A percentile compares a stretch with the other conserved stretches of the same genome.
phyloP scores from a whole-genome alignment of 2,113 vertebrate species.

The Eptatretus burgeri region DNA sequence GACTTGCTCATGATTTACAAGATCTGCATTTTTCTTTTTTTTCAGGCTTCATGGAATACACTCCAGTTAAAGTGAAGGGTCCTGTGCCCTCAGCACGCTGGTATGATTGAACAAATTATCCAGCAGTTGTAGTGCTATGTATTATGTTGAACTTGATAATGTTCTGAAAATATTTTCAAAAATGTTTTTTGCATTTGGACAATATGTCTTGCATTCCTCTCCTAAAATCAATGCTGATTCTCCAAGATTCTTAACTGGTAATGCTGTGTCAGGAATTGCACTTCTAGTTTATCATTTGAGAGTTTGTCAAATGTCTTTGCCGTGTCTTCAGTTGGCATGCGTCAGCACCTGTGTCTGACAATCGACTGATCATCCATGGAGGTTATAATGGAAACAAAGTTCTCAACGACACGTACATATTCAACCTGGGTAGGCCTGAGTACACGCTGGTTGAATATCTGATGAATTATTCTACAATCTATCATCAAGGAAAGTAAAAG shows the following conservation, averaged over 20 bases:
- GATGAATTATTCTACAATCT: background rate
- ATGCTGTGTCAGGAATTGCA: background rate
- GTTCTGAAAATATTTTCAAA: too few relatives aligned
- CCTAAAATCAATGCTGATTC: too few relatives aligned
- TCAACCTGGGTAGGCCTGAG: conserved; percentile 23
- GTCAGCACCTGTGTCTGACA: conserved; percentile 28
- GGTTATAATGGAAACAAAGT: conserved; percentile 34
- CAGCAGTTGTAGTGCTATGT: background rate
- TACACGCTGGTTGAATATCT: conserved; percentile 7
- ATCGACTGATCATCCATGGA: conserved; percentile 38
- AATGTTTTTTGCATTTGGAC: background rate
- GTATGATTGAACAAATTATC: conserved; percentile 15
- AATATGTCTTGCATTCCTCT: background rate
- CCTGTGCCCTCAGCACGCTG: conserved; percentile 30
- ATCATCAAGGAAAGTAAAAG: background rate
- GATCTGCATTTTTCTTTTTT: too few relatives aligned
- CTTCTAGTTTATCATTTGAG: conserved; percentile 1
- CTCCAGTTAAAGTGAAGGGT: conserved; percentile 22
- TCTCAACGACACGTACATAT: conserved; percentile 32
- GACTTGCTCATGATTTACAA: too few relatives aligned
- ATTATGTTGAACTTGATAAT: conserved; percentile 6
- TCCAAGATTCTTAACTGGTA: too few relatives aligned
- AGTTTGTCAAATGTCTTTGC: background rate
- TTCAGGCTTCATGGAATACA: conserved; percentile 53
- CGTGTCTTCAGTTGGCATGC: conserved; percentile 31